Evolutionary conservation across 2,797 vertebrate genomes (phyloP), one percentile per base, ranked within the genome.

Genomic region (Hippopotamyrus pictus): DNA sequence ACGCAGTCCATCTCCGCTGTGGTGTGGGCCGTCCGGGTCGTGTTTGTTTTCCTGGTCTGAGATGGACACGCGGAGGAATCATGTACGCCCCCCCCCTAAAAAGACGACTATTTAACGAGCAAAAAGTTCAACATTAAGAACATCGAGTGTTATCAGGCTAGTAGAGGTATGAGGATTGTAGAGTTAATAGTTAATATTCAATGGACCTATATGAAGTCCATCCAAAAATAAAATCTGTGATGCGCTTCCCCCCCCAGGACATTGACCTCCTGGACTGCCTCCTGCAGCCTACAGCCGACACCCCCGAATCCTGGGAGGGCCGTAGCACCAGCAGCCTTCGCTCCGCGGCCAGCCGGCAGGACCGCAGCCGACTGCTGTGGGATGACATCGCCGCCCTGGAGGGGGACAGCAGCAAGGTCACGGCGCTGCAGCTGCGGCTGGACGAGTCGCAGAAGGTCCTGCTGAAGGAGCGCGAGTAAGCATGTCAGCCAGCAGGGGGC

Each of bases 391-490:
- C 94, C 1, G 1, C 93, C 2, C 44, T 93, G 0, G 97, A 99
- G 90, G 98, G 98, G 46, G 98, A 99, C 17, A 92, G 95, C 88
- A 95, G 97, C 92, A 98, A 97, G 95, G 91, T 99, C 91, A 98
- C 96, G 0, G 98, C 92, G 19, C 93, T 97, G 59, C 96, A 98
- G 92, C 96, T 99, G 17, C 96, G 98, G 76, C 95, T 99, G 89
- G 98, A 99, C 0, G 98, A 99, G 90, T 97, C 97, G 86, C 98
- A 99, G 92, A 99, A 99, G 93, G 96, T 97, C 92, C 94, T 97
- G 48, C 95, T 97, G 41, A 97, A 97, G 91, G 97, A 97, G 90
- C 91, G 97, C 89, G 97, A 97, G 97, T 97, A 93, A 97, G 97
- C 50, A n/a, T 62, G 19, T 17, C 25, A 25, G 11, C 57, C 69